Evolutionary conservation across 53 echinoderm and acorn worm genomes (phyloP).

Genomic region (Temnopleurus reevesii): DNA sequence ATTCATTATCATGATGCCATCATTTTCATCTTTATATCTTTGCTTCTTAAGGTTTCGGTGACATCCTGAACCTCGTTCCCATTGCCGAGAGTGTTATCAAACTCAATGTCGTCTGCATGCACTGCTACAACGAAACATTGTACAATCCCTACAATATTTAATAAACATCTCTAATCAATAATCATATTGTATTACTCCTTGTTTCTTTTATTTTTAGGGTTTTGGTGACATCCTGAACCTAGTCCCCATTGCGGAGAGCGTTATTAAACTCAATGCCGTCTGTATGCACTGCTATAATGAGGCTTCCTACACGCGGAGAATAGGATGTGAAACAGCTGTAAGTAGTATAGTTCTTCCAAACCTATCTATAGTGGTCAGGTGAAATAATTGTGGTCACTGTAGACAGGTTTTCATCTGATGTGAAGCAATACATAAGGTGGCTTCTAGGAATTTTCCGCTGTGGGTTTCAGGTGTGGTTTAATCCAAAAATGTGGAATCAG

Average conservation of each 20-base stretch:
- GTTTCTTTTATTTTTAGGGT: constrained; percentile 59
- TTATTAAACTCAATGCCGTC: constrained; percentile 94
- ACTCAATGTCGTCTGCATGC: constrained; percentile 96
- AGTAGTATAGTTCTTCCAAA: too few species aligned
- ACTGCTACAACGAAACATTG: constrained; percentile 86
- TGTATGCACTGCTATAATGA: constrained; percentile 95
- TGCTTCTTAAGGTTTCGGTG: constrained; percentile 84
- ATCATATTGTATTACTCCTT: neutral
- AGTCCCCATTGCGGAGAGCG: constrained; percentile 89
- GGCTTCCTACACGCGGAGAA: constrained; percentile 89
- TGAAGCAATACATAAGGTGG: too few species aligned
- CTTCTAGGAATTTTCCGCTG: too few species aligned
- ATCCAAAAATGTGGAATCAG: too few species aligned
- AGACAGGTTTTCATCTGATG: too few species aligned
- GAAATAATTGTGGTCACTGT: too few species aligned
- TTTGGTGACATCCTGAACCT: constrained; percentile 94
- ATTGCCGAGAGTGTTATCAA: constrained; percentile 91
- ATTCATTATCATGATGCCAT: too few species aligned
- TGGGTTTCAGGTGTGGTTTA: too few species aligned
- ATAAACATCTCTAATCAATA: too few species aligned
- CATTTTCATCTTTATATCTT: too few species aligned
- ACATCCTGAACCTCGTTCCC: constrained; percentile 90
- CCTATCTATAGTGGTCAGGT: too few species aligned
- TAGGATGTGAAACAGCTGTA: constrained; percentile 81
- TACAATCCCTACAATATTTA: too few species aligned